These are phyloP conservation scores for Axea sp. DNA, from an alignment of 2,888 invertebrate species.

Conservation along the genomic window DNA sequence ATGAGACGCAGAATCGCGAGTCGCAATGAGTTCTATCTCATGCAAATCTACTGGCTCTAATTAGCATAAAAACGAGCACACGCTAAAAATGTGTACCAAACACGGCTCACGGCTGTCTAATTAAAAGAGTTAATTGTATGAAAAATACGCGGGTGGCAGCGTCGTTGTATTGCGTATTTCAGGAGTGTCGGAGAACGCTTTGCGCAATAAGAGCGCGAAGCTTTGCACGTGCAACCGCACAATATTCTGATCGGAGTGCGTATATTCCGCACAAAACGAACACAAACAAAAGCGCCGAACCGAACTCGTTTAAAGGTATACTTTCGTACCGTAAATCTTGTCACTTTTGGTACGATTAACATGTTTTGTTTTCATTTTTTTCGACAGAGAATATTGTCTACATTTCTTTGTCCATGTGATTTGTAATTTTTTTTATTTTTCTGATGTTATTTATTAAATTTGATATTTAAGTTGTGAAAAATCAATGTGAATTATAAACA, in stretches of 20 bases:
- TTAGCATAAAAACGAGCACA: slow-evolving; percentile 56
- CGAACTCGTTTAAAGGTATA: too few species aligned
- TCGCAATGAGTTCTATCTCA: slow-evolving; percentile 32
- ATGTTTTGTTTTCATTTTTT: too few species aligned
- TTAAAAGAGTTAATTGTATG: slow-evolving; percentile 58
- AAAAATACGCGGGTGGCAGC: slow-evolving; percentile 43
- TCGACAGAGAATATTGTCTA: too few species aligned
- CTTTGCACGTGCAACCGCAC: slow-evolving; percentile 47
- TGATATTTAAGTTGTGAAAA: too few species aligned
- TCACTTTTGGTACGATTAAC: too few species aligned
- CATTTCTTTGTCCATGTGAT: too few species aligned
- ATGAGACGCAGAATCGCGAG: slow-evolving; percentile 41
- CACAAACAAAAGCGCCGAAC: too few species aligned
- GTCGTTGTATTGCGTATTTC: slow-evolving; percentile 30
- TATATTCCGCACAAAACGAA: slow-evolving; percentile 17
- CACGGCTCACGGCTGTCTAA: slow-evolving; percentile 51
- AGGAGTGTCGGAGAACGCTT: slow-evolving; percentile 20
- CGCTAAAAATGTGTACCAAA: slow-evolving; percentile 47
- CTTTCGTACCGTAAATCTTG: too few species aligned
- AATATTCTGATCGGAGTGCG: slow-evolving; percentile 31
- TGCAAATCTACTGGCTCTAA: slow-evolving; percentile 41
- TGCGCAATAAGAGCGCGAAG: slow-evolving; percentile 46
- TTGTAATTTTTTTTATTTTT: too few species aligned
- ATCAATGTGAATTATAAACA: too few species aligned
- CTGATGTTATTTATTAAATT: too few species aligned